Evolutionary conservation across 1,140 invertebrate species (phyloP).

Genomic region (Platyura marginata): DNA sequence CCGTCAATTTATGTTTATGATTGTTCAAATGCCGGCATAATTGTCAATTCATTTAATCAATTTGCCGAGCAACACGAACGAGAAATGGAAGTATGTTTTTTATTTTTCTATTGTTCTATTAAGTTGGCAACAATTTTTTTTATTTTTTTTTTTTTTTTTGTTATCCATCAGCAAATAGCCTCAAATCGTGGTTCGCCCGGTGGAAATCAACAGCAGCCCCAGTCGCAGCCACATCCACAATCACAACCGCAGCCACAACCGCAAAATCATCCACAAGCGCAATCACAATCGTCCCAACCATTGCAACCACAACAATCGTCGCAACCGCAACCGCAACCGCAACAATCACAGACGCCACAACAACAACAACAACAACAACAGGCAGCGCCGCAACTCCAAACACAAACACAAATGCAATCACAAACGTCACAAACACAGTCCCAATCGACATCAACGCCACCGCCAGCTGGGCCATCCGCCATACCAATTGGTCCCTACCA

Average conservation of each 20-base stretch:
- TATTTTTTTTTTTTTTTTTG: slow-evolving; percentile 6
- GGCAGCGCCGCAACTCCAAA: neutral
- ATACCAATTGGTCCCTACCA: too few species aligned
- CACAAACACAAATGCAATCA: neutral
- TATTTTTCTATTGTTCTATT: slow-evolving; percentile 1
- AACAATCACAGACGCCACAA: neutral
- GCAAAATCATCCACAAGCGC: neutral
- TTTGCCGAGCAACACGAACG: slow-evolving; percentile 83
- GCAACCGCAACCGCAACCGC: neutral
- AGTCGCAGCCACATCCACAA: neutral
- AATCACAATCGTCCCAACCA: neutral
- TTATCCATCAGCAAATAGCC: slow-evolving; percentile 1
- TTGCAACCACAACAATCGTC: neutral
- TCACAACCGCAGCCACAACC: neutral
- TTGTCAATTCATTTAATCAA: slow-evolving; percentile 80
- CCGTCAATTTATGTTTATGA: slow-evolving; percentile 99
- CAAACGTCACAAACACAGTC: neutral
- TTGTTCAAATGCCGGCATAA: slow-evolving; percentile 95
- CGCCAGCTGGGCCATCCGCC: neutral
- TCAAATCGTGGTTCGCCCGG: slow-evolving; percentile 6
- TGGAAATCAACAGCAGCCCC: neutral
- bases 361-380: neutral
- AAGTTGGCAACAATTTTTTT: neutral
- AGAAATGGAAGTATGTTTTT: slow-evolving; percentile 67
- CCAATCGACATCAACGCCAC: neutral